Base-by-base conservation (phyloP, 2,888 invertebrate species). In the Melanotus villosus region DNA sequence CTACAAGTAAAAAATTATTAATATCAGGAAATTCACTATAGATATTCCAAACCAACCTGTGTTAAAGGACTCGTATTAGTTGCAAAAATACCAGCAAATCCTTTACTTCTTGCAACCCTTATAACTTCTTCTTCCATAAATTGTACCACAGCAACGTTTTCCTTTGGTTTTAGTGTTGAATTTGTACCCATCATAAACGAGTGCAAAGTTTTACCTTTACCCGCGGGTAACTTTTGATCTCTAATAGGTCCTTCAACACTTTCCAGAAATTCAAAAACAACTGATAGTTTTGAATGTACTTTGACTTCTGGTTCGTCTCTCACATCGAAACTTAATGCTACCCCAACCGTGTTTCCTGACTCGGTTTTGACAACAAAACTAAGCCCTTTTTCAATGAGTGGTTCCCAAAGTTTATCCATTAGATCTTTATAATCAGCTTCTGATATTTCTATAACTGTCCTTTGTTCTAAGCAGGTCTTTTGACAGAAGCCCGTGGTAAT, bases 51-150 rank as follows among this genome's bases (percentile, higher is more conserved):
- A 68, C 72, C 81, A 86, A 94, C 94, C 89, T 93, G 93, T 23
- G 96, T 96, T n/a, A 96, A 86, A 0, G 95, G 93, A 79, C 92
- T 95, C 19, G 95, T 95, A 81, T 96, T 96, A 1, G 95, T 95
- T 1, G 96, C 95, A 74, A 96, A 91, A 21, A 96, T 91, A 0
- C 94, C 94, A 0, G 85, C 85, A 82, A 92, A 96, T 5, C 89
- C 84, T 63, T 89, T 88, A 1, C 87, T 85, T 65, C 87, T 88
- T 0, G 94, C 94, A 9, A 93, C 76, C 47, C 87, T 85, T 72
- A 94, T 84, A 2, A 92, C 92, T 75, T 93, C 92, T 66, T 90
- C 88, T 83, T 96, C 96, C 88, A 95, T 90, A 66, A 90, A 91
- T 70, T 90, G 88, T 85, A 95, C 94, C 5, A 93, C 89, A 4